A percentile compares a stretch with the other conserved stretches of the same genome.
Conservation (phyloP, 92 coral and sea anemone species). For the Zoanthus sansibaricus region DNA sequence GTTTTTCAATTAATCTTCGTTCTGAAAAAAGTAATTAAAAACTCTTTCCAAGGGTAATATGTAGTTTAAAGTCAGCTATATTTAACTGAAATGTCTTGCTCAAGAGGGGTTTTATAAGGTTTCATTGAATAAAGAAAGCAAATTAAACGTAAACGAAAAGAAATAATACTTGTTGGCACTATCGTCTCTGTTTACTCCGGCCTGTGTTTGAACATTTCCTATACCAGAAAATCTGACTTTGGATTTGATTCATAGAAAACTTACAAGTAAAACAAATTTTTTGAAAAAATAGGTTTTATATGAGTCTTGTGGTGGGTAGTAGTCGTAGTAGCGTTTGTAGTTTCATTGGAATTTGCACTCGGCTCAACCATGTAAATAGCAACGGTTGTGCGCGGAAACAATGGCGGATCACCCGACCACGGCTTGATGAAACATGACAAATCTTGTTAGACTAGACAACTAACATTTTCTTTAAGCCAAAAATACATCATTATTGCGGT, state of each 20-base stretch:
- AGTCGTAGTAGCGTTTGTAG: constrained; percentile 6
- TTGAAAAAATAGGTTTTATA: too few species aligned
- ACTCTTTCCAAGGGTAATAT: neutral
- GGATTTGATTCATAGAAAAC: neutral
- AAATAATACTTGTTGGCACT: neutral
- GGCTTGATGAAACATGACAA: constrained; percentile 83
- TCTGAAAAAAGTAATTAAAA: neutral
- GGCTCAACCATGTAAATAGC: neutral
- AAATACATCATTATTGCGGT: constrained; percentile 29
- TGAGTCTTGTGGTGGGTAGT: neutral
- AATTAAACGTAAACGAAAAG: constrained; percentile 19
- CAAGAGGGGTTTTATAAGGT: neutral
- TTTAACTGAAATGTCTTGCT: neutral
- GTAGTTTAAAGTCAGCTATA: neutral
- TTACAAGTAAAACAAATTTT: neutral
- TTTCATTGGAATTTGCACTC: constrained; percentile 13
- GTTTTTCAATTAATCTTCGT: neutral
- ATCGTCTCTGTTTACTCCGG: neutral
- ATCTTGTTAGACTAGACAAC: constrained; percentile 78
- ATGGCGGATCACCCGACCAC: constrained; percentile 11
- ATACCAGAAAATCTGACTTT: neutral
- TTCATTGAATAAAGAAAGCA: neutral
- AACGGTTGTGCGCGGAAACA: neutral
- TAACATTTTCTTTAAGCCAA: constrained; percentile 51
- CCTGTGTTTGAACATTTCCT: neutral